Evolutionary conservation across 2,888 invertebrate species (phyloP), one percentile per base, ranked within the genome.

Genomic region (Dilophus febrilis): DNA sequence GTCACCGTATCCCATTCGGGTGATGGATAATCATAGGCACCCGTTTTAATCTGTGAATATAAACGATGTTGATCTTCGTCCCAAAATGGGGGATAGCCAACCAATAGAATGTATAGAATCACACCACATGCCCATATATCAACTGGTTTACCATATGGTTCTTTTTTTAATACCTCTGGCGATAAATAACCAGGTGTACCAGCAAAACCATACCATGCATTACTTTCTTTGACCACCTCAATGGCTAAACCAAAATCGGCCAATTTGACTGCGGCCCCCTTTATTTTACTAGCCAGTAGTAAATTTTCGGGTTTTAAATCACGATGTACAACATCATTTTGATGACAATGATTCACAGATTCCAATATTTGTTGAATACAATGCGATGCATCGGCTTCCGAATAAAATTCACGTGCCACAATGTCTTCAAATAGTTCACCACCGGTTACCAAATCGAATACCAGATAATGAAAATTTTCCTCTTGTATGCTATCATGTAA

Each of bases 11-110:
- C 94, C 94, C 94, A 95, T 71, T 95, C 94, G 42, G 94, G 94
- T 48, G 90, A 88, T 26, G 94, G 94, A 64, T 92, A 88, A 67
- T 98, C 98, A 66, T 97, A 98, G 53, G 97, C 95, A 54, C 98
- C 98, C 45, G 91, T 88, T 71, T 98, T 99, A 61, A 98, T 98
- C 74, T 98, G 98, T 56, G 94, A 92, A 68, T 99, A 99, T 52
- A 98, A 73, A 56, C 97, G 79, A 66, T 97, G 95, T 64, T 99
- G 98, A 66, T 99, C 98, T 70, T 99, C 98, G 71, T 98, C 98
- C 98, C 98, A 98, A 68, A 98, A 98, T 48, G 98, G 98, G 47
- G 98, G 98, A 67, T 98, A 98, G 51, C 98, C 98, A 56, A 99
- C 98, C 56, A 98, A 74, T 58, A 98, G 75, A 66, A 98, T 98